These are phyloP conservation scores for Ascaphus truei DNA, from an alignment of 2,113 vertebrate species.

Conservation along the genomic window DNA sequence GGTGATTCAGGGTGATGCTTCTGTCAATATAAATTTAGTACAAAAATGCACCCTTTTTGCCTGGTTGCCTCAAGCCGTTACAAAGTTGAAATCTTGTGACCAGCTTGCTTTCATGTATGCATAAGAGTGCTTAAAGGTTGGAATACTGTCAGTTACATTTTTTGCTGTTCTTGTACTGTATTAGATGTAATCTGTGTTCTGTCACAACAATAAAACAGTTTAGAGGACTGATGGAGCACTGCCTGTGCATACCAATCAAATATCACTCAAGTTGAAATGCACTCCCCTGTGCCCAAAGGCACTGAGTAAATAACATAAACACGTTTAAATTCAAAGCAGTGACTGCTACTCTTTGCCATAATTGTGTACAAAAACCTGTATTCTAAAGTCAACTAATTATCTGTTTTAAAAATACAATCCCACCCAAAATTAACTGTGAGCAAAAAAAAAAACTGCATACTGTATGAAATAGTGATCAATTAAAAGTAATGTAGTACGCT, in stretches of 20 bases:
- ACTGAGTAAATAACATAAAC: background rate
- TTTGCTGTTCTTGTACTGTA: conserved; percentile 14
- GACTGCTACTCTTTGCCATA: background rate
- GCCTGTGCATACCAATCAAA: background rate
- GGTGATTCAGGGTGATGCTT: no score
- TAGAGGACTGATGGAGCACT: background rate
- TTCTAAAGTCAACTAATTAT: no score
- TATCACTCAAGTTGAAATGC: conserved; percentile 16
- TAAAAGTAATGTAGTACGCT: no score
- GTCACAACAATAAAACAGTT: conserved; percentile 16
- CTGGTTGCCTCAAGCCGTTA: background rate
- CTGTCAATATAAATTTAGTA: no score
- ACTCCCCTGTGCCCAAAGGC: background rate
- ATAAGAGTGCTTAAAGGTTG: background rate
- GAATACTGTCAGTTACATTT: conserved; percentile 30
- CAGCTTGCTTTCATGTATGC: background rate
- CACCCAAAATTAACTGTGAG: no score
- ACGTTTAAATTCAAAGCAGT: background rate
- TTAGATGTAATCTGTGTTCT: conserved; percentile 12
- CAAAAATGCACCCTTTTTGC: no score
- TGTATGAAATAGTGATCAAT: no score
- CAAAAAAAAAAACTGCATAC: no score
- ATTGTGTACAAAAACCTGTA: no score
- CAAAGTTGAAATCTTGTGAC: background rate
- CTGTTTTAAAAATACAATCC: no score